Conservation (phyloP, 2,113 vertebrate genomes). For the Gracilinanus agilis region DNA sequence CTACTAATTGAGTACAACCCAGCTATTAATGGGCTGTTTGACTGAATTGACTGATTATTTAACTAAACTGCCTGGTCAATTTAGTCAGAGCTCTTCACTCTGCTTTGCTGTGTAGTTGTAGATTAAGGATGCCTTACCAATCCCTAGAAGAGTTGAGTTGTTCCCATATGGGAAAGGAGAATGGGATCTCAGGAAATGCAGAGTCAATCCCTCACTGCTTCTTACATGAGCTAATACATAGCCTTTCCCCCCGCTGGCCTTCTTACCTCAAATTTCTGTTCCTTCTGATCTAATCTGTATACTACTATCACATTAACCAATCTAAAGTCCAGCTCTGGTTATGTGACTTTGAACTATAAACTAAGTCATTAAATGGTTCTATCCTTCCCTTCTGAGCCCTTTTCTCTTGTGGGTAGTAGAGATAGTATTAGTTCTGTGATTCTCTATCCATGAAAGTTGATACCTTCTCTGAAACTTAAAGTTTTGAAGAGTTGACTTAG, state of each 20-base stretch:
- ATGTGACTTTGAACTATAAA: neutral
- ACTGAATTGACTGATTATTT: neutral
- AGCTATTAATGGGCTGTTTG: neutral
- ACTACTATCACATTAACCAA: neutral
- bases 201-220: too few relatives aligned
- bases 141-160: neutral
- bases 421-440: neutral
- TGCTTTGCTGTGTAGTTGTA: neutral
- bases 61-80: neutral
- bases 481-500: neutral
- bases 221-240: too few relatives aligned
- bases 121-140: neutral
- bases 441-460: neutral
- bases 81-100: neutral
- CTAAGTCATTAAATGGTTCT: neutral
- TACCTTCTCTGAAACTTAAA: neutral
- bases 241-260: neutral
- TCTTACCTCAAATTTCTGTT: neutral
- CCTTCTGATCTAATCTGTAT: neutral
- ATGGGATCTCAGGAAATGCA: neutral
- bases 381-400: neutral
- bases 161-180: neutral
- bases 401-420: neutral
- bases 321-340: neutral
- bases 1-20: neutral